Evolutionary conservation across 2,797 vertebrate genomes (phyloP).

Genomic region (Threskiornis aethiopicus): DNA sequence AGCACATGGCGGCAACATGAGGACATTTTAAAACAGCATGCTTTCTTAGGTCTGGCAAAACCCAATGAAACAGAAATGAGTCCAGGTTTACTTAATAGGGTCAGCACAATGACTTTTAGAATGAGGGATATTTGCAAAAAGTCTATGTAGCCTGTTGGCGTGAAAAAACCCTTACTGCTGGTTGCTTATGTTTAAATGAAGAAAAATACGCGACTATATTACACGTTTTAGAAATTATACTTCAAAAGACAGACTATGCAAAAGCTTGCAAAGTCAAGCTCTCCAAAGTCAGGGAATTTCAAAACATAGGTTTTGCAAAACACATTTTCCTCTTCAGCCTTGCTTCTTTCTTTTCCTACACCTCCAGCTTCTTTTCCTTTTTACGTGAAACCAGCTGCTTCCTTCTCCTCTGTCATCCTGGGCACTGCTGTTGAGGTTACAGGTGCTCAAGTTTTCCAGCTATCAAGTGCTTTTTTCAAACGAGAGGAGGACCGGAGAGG

Average conservation of each 20-base stretch:
- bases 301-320: background rate
- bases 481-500: background rate
- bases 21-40: background rate
- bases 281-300: background rate
- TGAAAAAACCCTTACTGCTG: background rate
- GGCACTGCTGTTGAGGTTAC: background rate
- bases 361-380: background rate
- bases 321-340: background rate
- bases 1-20: background rate
- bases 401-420: background rate
- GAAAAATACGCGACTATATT: background rate
- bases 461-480: background rate
- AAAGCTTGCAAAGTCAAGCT: background rate
- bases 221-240: background rate
- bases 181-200: background rate
- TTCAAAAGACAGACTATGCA: background rate
- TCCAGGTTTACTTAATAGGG: background rate
- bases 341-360: background rate
- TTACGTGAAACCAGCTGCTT: background rate
- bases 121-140: background rate
- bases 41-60: background rate
- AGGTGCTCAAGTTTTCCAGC: background rate
- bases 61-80: background rate
- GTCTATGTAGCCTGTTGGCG: background rate
- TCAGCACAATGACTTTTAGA: background rate